Evolutionary conservation across 30 jellyfish, hydroid and myxozoan species (phyloP), one percentile per base, ranked within the genome.

Genomic region (Sanderia malayensis): DNA sequence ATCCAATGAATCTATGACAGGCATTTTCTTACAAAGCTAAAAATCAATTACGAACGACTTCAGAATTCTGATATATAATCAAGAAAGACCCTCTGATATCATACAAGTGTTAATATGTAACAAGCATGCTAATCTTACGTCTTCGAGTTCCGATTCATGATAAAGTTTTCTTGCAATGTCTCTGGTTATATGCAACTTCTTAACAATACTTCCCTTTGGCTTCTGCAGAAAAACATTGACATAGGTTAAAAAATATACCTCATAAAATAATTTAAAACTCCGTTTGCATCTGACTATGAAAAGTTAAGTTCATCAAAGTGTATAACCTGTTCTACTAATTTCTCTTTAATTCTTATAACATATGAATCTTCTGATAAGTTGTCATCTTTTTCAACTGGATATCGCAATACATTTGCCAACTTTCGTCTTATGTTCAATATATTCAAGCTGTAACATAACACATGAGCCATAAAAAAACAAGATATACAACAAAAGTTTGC

Each of bases 351-450:
- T 61, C 33, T 62, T 1, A 25, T 44, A 4, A 76, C 73, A 46
- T 61, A 76, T 3, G 87, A 61, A 26, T 76, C 87, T 52, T 76
- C 87, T 1, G 87, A 76, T 20, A 37, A 1, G 2, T 26, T 49
- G 30, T 63, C 87, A 7, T 74, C 79, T 18, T 59, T 61, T 3
- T 66, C 58, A 0, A 31, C 69, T n/a, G 78, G 80, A 44, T 67
- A 25, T 31, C 88, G 64, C 49, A 83, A 33, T 4, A 31, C 73
- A 2, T 41, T 30, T 18, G 95, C 88, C n/a, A 83, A 30, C 61
- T 67, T 83, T 32, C 87, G 67, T 9, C 95, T 68, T 24, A 83
- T 37, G 53, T 58, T 74, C 79, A 73, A 46, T 27, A 83, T 70
- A 49, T 83, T 74, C 83, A 83, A 47, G 52, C 95, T 82, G 31